Conservation (phyloP, 2,113 vertebrate species). For the Diglossa brunneiventris region DNA sequence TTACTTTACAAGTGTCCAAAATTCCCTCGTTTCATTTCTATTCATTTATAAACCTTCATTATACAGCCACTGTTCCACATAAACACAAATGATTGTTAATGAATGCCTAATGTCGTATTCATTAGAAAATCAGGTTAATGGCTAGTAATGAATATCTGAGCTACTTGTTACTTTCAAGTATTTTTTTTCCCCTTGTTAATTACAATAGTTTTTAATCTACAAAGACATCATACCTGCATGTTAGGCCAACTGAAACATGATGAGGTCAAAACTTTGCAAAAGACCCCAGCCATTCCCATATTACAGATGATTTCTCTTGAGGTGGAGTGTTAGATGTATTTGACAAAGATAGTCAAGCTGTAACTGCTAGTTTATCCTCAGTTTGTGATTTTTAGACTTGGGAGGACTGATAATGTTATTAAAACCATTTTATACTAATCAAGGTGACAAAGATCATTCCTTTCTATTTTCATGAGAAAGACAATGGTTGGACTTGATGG, state of each 20-base stretch:
- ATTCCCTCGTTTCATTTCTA: conserved; percentile 80
- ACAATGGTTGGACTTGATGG: not conserved
- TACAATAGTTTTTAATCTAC: conserved; percentile 60
- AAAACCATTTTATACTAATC: not conserved
- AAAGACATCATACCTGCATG: conserved; percentile 67
- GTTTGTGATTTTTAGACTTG: not conserved
- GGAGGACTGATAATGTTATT: not conserved
- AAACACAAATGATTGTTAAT: conserved; percentile 83
- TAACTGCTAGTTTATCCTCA: not conserved
- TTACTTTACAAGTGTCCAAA: conserved; percentile 82
- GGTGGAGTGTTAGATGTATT: not conserved
- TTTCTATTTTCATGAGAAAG: not conserved
- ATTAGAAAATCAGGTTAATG: conserved; percentile 84
- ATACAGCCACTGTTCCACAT: conserved; percentile 74
- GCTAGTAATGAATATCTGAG: conserved; percentile 73
- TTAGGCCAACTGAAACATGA: conserved; percentile 26
- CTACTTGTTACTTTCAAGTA: conserved; percentile 68
- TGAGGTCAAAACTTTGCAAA: conserved; percentile 39
- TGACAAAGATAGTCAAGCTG: not conserved
- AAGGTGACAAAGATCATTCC: not conserved
- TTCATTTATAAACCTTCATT: conserved; percentile 81
- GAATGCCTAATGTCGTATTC: conserved; percentile 81
- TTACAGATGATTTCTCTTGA: conserved; percentile 17
- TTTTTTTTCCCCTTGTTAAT: conserved; percentile 15
- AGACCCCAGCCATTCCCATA: not conserved